phyloP scores from a whole-genome alignment of 2,113 vertebrate species.

The Dicaeum eximium region DNA sequence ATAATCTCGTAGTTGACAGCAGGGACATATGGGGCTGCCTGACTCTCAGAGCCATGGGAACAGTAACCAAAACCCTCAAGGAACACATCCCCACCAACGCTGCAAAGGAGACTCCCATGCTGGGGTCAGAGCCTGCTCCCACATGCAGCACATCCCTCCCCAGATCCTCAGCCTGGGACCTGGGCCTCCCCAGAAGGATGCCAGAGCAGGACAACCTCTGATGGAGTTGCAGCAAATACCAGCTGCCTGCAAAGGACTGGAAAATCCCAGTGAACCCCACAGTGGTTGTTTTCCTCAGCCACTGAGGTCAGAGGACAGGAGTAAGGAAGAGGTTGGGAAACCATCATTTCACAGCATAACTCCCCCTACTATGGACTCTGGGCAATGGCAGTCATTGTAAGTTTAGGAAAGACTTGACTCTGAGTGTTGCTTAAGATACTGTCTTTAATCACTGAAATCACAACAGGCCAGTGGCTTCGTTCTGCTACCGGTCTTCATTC shows the following conservation, averaged over 20 bases:
- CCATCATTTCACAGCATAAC: background rate
- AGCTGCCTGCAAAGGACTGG: background rate
- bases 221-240: background rate
- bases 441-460: constrained; percentile 9
- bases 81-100: fast-evolving
- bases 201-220: fast-evolving
- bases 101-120: background rate
- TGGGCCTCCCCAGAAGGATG: background rate
- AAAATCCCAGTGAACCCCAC: background rate
- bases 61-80: background rate
- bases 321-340: background rate
- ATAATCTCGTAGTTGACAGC: fast-evolving
- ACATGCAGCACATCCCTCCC: background rate
- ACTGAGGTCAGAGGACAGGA: background rate
- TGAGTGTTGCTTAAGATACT: background rate
- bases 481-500: background rate
- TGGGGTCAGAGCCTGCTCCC: background rate
- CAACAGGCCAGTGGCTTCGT: background rate
- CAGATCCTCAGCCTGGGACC: background rate
- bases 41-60: background rate
- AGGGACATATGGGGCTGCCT: fast-evolving
- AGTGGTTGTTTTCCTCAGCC: background rate
- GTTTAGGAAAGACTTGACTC: background rate
- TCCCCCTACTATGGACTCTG: background rate
- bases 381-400: fast-evolving